Percentiles rank a stretch among this genome's conserved stretches.
Conservation (phyloP, 2,888 invertebrate species). For the Aporophyla lueneburgensis region DNA sequence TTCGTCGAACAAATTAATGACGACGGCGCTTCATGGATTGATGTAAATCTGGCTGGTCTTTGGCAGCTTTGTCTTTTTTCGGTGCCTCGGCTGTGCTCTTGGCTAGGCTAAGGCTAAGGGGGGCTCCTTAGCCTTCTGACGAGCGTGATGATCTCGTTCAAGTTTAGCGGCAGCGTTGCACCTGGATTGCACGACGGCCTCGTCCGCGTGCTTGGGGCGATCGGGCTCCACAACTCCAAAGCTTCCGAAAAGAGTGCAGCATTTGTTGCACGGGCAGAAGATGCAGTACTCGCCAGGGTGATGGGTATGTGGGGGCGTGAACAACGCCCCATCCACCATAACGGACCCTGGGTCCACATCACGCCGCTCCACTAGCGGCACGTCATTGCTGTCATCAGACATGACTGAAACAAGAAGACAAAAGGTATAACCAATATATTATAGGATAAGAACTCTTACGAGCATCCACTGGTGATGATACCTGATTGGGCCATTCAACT, state of each 20-base stretch:
- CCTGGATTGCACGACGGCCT: not conserved
- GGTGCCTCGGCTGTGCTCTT: too few relatives aligned
- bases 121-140: too few relatives aligned
- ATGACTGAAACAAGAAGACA: constrained; percentile 14
- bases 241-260: not conserved
- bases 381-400: not conserved
- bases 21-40: constrained; percentile 2
- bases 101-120: too few relatives aligned
- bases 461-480: not conserved
- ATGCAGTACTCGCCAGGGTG: not conserved
- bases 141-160: constrained; percentile 8
- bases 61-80: not conserved
- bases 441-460: too few relatives aligned
- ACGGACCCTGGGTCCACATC: not conserved
- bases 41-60: too few relatives aligned
- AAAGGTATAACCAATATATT: not conserved
- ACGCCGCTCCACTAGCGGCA: too few relatives aligned
- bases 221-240: fast-evolving
- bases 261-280: not conserved
- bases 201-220: not conserved
- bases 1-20: not conserved
- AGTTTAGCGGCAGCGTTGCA: constrained; percentile 21
- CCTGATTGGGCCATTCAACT: not conserved
- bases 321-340: fast-evolving
- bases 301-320: fast-evolving